Evolutionary conservation across 2,888 invertebrate genomes (phyloP).

Genomic region (Macropis europaea): DNA sequence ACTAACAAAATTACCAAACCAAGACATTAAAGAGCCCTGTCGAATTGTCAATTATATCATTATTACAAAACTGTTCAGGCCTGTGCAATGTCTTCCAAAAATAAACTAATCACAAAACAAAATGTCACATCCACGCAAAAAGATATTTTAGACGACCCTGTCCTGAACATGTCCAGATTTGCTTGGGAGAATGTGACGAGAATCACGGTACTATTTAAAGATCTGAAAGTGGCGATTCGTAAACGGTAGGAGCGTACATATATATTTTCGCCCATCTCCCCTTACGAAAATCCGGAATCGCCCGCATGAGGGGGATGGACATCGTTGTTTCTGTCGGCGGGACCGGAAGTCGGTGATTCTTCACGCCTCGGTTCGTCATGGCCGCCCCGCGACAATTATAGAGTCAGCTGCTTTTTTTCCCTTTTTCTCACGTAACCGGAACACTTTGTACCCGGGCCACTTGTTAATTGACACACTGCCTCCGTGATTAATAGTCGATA

Average conservation of each 20-base stretch:
- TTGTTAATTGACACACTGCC: too few relatives aligned
- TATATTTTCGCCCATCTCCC: conserved; percentile 38
- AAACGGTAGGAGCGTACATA: conserved; percentile 16
- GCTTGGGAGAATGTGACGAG: neutral
- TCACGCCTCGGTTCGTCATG: conserved; percentile 52
- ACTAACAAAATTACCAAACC: too few relatives aligned
- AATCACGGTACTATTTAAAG: conserved; percentile 48
- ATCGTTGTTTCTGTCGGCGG: conserved; percentile 42
- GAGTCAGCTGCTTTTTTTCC: conserved; percentile 12
- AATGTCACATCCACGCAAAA: too few relatives aligned
- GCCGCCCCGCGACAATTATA: conserved; percentile 17
- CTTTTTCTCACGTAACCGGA: neutral
- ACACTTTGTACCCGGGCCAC: neutral
- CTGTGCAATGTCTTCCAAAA: too few relatives aligned
- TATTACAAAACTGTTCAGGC: too few relatives aligned
- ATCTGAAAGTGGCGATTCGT: conserved; percentile 38
- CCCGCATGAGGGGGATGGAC: conserved; percentile 48
- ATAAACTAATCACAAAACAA: too few relatives aligned
- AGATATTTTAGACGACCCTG: too few relatives aligned
- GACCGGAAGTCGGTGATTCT: conserved; percentile 65
- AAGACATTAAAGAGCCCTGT: too few relatives aligned
- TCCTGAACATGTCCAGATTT: too few relatives aligned
- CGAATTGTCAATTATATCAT: too few relatives aligned
- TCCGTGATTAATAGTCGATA: too few relatives aligned
- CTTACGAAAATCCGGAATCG: conserved; percentile 46